phyloP scores from a whole-genome alignment of 2,888 invertebrate genomes.

The Allophyes oxyacanthae region DNA sequence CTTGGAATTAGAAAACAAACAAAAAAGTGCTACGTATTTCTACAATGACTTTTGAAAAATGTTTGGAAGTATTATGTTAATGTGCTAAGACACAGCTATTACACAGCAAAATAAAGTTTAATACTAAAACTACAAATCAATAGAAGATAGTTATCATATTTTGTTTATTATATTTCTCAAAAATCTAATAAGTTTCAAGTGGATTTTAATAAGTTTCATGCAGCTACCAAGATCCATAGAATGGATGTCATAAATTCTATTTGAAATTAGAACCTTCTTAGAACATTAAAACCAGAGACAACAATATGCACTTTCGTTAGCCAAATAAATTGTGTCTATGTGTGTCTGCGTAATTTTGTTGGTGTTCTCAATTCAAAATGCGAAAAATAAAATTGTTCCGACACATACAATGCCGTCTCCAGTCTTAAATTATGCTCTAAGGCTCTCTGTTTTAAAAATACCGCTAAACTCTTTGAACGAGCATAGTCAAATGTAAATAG shows the following conservation, averaged over 20 bases:
- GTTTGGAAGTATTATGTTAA: no score
- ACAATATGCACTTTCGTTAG: neutral
- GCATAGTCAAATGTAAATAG: constrained; percentile 27
- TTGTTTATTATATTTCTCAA: constrained; percentile 18
- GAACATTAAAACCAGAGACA: constrained; percentile 26
- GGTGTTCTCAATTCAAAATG: no score
- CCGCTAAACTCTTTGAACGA: constrained; percentile 27
- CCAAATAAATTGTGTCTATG: neutral
- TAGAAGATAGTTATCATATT: constrained; percentile 10
- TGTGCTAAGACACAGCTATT: constrained; percentile 15
- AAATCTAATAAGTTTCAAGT: constrained; percentile 35
- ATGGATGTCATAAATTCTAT: constrained; percentile 31
- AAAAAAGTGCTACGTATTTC: no score
- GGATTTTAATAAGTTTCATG: constrained; percentile 11
- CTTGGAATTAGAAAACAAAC: no score
- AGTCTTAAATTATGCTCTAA: constrained; percentile 10
- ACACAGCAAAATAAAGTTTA: constrained; percentile 26
- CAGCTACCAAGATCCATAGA: constrained; percentile 33
- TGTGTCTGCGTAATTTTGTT: neutral
- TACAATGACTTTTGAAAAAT: no score
- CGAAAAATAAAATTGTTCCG: neutral
- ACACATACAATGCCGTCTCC: constrained; percentile 18
- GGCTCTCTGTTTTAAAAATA: constrained; percentile 29
- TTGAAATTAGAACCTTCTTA: no score
- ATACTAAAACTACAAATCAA: constrained; percentile 33